Evolutionary conservation across 2,888 invertebrate genomes (phyloP), one percentile per base, ranked within the genome.

Genomic region (Belgica antarctica): DNA sequence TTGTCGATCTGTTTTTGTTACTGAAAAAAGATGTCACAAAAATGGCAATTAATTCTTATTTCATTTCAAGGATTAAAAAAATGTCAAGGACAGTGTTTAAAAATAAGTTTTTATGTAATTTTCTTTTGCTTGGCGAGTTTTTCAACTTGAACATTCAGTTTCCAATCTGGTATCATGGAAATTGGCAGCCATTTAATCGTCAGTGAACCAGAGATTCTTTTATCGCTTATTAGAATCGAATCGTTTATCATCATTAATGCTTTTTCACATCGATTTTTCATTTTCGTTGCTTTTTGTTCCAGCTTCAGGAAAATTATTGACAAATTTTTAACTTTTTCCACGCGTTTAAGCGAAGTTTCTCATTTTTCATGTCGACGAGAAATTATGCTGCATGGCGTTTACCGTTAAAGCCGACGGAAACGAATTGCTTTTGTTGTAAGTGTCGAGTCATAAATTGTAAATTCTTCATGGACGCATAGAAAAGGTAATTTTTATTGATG

Each of bases 231-330:
- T 1, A 59, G 27, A 59, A 59, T 59, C 59, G 25, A 10, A 34
- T 62, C 62, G 62, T 62, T 62, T 62, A 62, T 62, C 62, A 62
- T 62, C 62, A 62, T 62, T 62, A 62, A 62, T 31, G 28, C 5
- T 62, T 62, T 57, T 24, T 15, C 52, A 3, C 10, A 62, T 62
- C 34, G 31, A 62, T 31, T 62, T 62, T 5, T 24, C 24, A 12
- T 19, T 27, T 27, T 59, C 27, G 25, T 10, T 5, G 17, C 12
- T 46, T 27, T 24, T 3, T 27, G 22, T 59, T 15, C 17, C 17
- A 15, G 15, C 62, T 19, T 4, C 52, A 15, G 46, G 41, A 41
- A 52, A 19, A 52, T 52, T 28, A 57, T 61, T 61, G 28, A 61
- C 61, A 61, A 61, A 27, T 5, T 61, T 61, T 61, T 27, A 61